These are phyloP conservation scores for Pangasius mekongensis DNA, from an alignment of 2,797 vertebrate genomes.

Conservation along the genomic window DNA sequence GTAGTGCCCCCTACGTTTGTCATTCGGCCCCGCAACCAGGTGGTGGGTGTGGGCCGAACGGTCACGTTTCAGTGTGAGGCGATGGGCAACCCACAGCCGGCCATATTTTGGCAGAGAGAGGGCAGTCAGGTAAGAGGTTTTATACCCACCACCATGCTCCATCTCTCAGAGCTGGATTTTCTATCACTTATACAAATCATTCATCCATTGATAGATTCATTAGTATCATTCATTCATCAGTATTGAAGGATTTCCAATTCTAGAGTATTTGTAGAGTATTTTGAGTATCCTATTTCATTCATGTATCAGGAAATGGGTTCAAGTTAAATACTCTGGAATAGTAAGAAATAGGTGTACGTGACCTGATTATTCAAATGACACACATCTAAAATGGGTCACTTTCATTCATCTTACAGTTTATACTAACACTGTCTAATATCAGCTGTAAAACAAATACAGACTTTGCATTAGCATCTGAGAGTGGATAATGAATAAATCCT, in stretches of 20 bases:
- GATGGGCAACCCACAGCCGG: constrained; percentile 96
- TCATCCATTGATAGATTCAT: not conserved
- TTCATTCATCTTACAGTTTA: not conserved
- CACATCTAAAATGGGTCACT: not conserved
- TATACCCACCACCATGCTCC: not conserved
- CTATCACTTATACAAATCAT: not conserved
- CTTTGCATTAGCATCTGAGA: not conserved
- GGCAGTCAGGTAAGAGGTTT: constrained; percentile 91
- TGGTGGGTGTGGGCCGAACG: constrained; percentile 91
- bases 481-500: not conserved
- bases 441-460: not conserved
- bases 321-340: not conserved
- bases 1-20: constrained; percentile 95
- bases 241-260: not conserved
- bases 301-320: not conserved
- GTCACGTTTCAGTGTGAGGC: constrained; percentile 98
- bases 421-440: not conserved
- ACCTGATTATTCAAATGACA: not conserved
- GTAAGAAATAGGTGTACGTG: not conserved
- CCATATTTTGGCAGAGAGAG: constrained; percentile 98
- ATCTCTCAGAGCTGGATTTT: not conserved
- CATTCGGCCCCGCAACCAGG: constrained; percentile 93
- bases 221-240: not conserved
- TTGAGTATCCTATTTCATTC: not conserved
- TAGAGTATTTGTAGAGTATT: not conserved